phyloP scores from a whole-genome alignment of 30 jellyfish, hydroid and myxozoan genomes.

The Phacellophora camtschatica region DNA sequence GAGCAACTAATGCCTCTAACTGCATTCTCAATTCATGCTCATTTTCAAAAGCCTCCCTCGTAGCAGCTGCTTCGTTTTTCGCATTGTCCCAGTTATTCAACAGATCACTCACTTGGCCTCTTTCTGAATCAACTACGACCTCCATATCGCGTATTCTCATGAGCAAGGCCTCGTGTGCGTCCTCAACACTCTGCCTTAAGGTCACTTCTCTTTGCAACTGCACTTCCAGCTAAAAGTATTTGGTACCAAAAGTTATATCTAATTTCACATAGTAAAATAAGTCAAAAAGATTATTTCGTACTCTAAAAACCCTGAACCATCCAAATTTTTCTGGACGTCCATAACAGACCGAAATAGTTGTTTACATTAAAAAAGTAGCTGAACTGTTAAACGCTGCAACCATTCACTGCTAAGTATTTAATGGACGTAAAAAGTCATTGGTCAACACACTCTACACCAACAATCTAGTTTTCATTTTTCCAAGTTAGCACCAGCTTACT shows the following conservation, averaged over 20 bases:
- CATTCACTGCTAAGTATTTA: too few relatives aligned
- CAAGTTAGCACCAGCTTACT: too few relatives aligned
- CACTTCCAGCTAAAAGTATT: neutral
- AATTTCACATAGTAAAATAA: neutral
- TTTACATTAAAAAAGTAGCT: too few relatives aligned
- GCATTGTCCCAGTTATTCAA: slow-evolving; percentile 53
- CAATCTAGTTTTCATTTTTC: too few relatives aligned
- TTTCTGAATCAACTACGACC: slow-evolving; percentile 38
- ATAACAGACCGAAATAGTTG: too few relatives aligned
- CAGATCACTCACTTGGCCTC: slow-evolving; percentile 52
- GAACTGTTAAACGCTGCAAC: too few relatives aligned
- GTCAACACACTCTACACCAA: too few relatives aligned
- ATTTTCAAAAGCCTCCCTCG: slow-evolving; percentile 68
- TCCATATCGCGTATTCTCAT: slow-evolving; percentile 59
- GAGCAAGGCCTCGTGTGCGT: slow-evolving; percentile 58
- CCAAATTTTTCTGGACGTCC: too few relatives aligned
- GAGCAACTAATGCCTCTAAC: slow-evolving; percentile 39
- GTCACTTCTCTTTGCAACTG: slow-evolving; percentile 54
- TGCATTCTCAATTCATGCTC: slow-evolving; percentile 63
- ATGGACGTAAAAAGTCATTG: too few relatives aligned
- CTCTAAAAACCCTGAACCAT: neutral
- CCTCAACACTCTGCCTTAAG: slow-evolving; percentile 63
- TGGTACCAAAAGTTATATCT: neutral
- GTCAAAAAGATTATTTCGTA: neutral
- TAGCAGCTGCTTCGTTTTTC: slow-evolving; percentile 46